Evolutionary conservation across 2,888 invertebrate species (phyloP).

Genomic region (Tenthredo livida): DNA sequence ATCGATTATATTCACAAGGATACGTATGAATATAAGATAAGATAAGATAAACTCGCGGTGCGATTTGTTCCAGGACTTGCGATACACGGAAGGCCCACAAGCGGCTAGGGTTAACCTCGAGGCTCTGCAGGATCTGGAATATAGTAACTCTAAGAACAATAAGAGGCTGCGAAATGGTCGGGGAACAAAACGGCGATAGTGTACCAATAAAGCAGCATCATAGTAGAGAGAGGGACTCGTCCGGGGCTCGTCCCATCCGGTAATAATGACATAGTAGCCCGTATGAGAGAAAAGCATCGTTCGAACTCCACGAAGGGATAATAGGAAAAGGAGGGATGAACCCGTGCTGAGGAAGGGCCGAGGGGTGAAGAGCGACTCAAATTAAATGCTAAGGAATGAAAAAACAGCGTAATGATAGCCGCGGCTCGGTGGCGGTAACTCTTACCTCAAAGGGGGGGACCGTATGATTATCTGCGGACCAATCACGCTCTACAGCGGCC

Average conservation of each 20-base stretch:
- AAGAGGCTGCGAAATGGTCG: slow-evolving; percentile 9
- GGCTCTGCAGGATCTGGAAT: background rate
- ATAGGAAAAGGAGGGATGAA: slow-evolving; percentile 49
- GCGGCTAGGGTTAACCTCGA: background rate
- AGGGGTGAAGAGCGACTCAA: slow-evolving; percentile 70
- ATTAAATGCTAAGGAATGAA: slow-evolving; percentile 72
- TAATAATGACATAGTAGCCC: slow-evolving; percentile 45
- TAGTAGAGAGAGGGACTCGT: background rate
- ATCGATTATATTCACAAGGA: background rate
- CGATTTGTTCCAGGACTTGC: background rate
- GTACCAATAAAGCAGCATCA: slow-evolving; percentile 29
- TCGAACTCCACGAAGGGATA: slow-evolving; percentile 51
- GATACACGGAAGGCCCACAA: background rate
- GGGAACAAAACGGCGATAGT: slow-evolving; percentile 34
- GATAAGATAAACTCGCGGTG: background rate
- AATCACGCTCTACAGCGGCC: slow-evolving; percentile 77
- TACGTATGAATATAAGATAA: background rate
- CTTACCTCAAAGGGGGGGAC: slow-evolving; percentile 66
- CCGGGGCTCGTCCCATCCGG: slow-evolving; percentile 43
- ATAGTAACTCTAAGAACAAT: background rate
- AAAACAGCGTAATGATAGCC: slow-evolving; percentile 75
- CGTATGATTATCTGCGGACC: slow-evolving; percentile 76
- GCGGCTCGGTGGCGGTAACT: slow-evolving; percentile 64
- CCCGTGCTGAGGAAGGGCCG: slow-evolving; percentile 53
- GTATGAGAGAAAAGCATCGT: slow-evolving; percentile 26